Base-by-base conservation (phyloP, 2,888 invertebrate genomes). In the Sarcophaga rosellei region DNA sequence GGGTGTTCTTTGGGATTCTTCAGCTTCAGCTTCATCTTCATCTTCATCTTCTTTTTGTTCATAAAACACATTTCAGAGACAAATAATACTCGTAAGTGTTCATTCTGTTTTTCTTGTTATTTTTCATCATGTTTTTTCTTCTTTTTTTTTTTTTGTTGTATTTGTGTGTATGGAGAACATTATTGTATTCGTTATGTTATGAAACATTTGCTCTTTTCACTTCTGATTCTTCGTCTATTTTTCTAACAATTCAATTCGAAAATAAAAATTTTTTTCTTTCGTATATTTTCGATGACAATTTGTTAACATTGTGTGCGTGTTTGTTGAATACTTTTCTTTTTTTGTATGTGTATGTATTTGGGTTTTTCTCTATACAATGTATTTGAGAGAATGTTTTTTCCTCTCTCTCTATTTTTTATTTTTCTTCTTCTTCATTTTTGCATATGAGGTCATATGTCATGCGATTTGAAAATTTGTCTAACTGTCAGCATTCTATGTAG, bases 381-480 rank as follows among this genome's bases (percentile, higher is more conserved):
- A 59, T 79, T 59, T 66, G 44, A 15, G 17, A 57, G 65, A 53
- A 5, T 66, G 45, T 59, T 45, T 72, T 74, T 68, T 35, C 35
- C 21, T 44, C 47, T 47, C 47, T 57, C 57, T 65, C 10, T 61
- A 53, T 45, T 72, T 47, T 23, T 8, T 57, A 25, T 57, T 20
- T 44, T 68, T 8, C 8, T 23, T 20, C n/a, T 45, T 35, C 35
- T 35, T 35, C 35, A 35, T 81, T 35, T 72, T 65, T 82, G 65
- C 35, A 82, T 65, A 86, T 77, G 80, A 83, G 83, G 73, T 86
- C 76, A 83, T 82, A 80, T 86, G 82, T 83, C 76, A 86, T 73
- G 76, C 73, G 83, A 83, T 83, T 80, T 68, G 86, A 77, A 86
- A 83, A 86, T 83, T 86, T 86, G 80, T 83, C 80, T 77, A 83